phyloP scores from a whole-genome alignment of 2,113 vertebrate species.

The Macquaria ambigua region DNA sequence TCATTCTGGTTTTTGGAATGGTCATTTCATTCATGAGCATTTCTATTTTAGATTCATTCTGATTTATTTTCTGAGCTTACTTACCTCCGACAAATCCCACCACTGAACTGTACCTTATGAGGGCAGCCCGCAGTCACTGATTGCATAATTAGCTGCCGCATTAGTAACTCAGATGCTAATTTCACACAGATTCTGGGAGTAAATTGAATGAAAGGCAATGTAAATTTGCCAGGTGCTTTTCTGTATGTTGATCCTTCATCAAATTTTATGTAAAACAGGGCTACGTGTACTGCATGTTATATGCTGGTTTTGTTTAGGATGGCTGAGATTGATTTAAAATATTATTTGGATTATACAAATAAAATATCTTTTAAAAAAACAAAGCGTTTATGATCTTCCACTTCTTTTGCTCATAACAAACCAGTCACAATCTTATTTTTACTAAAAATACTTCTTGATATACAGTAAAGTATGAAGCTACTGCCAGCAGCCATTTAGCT shows the following conservation, averaged over 20 bases:
- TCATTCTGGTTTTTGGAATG: not conserved
- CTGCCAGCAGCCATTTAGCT: no score
- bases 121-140: slow-evolving; percentile 32
- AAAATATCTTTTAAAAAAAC: not conserved
- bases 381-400: no score
- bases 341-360: not conserved
- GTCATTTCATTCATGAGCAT: not conserved
- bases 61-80: slow-evolving; percentile 15
- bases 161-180: slow-evolving; percentile 60
- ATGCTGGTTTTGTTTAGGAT: not conserved
- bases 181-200: slow-evolving; percentile 36
- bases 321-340: not conserved
- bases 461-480: no score
- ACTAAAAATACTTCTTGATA: no score
- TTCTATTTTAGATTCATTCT: slow-evolving; percentile 16
- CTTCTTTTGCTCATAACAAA: no score
- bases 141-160: slow-evolving; percentile 58
- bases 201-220: slow-evolving; percentile 55
- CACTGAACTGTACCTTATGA: slow-evolving; percentile 13
- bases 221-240: slow-evolving; percentile 49
- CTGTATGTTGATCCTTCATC: not conserved
- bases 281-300: not conserved
- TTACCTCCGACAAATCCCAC: slow-evolving; percentile 21
- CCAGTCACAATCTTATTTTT: not conserved
- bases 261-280: not conserved